These are phyloP conservation scores for Chlorospingus flavigularis DNA, from an alignment of 2,797 vertebrate species.

Conservation along the genomic window DNA sequence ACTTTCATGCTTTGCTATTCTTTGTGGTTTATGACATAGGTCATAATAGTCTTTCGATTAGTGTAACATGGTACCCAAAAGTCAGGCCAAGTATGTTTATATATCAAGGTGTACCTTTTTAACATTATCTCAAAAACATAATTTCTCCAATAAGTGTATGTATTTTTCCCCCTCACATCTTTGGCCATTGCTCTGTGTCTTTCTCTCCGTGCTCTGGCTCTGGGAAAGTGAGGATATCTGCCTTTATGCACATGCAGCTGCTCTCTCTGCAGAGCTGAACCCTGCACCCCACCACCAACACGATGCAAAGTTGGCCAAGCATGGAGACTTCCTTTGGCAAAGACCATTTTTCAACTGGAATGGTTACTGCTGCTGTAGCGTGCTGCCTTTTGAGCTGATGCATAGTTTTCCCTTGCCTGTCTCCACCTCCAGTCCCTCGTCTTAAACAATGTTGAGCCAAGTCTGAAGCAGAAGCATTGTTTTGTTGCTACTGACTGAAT, in stretches of 20 bases:
- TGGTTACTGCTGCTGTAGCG: neutral
- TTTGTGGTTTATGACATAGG: neutral
- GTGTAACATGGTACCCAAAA: neutral
- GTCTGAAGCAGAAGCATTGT: neutral
- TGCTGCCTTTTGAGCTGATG: neutral
- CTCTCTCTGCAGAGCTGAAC: neutral
- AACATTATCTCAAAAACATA: neutral
- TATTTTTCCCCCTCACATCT: neutral
- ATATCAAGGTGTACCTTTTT: neutral
- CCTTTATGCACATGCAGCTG: neutral
- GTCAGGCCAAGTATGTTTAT: rapidly evolving
- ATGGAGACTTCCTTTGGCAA: neutral
- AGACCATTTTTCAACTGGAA: neutral
- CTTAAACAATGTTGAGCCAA: neutral
- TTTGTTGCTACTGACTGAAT: neutral
- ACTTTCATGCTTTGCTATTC: neutral
- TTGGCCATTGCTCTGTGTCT: neutral
- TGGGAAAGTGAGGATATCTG: neutral
- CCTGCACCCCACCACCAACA: neutral
- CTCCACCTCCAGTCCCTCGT: neutral
- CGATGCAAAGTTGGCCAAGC: rapidly evolving
- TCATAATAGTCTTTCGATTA: neutral
- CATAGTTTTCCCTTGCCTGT: neutral
- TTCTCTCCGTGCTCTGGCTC: neutral
- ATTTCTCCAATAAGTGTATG: neutral